These are phyloP conservation scores for Rynchops niger DNA, from an alignment of 2,113 vertebrate species.

Conservation along the genomic window DNA sequence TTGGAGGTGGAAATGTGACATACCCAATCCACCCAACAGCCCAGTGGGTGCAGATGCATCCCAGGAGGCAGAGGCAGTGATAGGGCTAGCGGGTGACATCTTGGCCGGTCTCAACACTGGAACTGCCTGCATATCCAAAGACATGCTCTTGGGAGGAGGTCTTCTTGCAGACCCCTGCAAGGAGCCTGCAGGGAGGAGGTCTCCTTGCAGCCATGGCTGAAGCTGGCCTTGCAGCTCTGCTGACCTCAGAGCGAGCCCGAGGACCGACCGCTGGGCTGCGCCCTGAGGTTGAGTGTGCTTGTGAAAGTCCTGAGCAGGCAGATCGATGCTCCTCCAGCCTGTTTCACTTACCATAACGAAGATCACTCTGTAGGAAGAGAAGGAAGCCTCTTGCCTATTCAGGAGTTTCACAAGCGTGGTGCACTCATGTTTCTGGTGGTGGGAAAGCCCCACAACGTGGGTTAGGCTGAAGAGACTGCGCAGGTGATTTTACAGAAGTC, in stretches of 20 bases:
- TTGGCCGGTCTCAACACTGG: neutral
- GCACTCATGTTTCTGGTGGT: neutral
- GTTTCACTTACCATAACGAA: conserved; percentile 14
- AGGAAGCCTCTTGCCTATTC: conserved; percentile 43
- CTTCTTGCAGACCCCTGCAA: neutral
- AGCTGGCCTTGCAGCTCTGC: neutral
- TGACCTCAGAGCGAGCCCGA: neutral
- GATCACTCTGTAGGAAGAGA: conserved; percentile 8
- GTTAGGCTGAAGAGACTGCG: neutral
- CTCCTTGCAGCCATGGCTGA: neutral
- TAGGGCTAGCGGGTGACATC: neutral
- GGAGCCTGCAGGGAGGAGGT: neutral
- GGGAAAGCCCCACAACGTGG: conserved; percentile 36
- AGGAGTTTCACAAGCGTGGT: conserved; percentile 47
- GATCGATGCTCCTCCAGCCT: neutral
- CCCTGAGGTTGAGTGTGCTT: neutral
- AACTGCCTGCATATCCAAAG: neutral
- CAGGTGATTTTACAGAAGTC: conserved; percentile 21
- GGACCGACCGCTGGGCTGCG: neutral
- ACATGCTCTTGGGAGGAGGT: neutral
- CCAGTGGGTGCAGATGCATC: fast-evolving
- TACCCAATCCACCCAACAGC: neutral
- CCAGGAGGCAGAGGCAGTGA: neutral
- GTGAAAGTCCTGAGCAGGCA: conserved; percentile 47
- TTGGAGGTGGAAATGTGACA: neutral